Evolutionary conservation across 2,888 invertebrate genomes (phyloP).

Genomic region (Zootermopsis nevadensis): DNA sequence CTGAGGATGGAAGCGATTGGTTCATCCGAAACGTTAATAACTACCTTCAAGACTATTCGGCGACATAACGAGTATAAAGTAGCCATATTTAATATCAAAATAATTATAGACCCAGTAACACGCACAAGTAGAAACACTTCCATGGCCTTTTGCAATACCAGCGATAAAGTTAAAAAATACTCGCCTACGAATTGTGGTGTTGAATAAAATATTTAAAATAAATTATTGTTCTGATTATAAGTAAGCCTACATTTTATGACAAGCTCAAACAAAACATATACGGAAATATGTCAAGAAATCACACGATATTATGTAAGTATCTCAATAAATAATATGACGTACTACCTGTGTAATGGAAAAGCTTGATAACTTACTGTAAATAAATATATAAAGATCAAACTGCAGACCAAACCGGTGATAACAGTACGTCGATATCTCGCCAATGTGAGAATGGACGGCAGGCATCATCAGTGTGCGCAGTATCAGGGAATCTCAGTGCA

Average conservation of each 20-base stretch:
- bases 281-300: not conserved
- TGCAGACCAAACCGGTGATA: not conserved
- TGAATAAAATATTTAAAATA: not conserved
- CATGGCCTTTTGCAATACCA: too few relatives aligned
- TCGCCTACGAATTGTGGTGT: too few relatives aligned
- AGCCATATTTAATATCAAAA: too few relatives aligned
- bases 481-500: not conserved
- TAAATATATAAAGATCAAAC: not conserved
- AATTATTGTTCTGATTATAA: not conserved
- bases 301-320: not conserved
- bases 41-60: too few relatives aligned
- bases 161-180: too few relatives aligned
- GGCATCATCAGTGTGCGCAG: slow-evolving; percentile 1
- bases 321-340: not conserved
- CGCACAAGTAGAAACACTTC: too few relatives aligned
- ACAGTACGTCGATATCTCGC: not conserved
- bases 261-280: not conserved
- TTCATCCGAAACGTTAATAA: too few relatives aligned
- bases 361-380: not conserved
- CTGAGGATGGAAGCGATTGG: too few relatives aligned
- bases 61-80: too few relatives aligned
- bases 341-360: not conserved
- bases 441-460: not conserved
- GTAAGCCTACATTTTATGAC: not conserved
- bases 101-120: too few relatives aligned